Percentiles rank a stretch among this genome's conserved stretches.
phyloP scores from a whole-genome alignment of 2,888 invertebrate species.

The Drosophila formosana region DNA sequence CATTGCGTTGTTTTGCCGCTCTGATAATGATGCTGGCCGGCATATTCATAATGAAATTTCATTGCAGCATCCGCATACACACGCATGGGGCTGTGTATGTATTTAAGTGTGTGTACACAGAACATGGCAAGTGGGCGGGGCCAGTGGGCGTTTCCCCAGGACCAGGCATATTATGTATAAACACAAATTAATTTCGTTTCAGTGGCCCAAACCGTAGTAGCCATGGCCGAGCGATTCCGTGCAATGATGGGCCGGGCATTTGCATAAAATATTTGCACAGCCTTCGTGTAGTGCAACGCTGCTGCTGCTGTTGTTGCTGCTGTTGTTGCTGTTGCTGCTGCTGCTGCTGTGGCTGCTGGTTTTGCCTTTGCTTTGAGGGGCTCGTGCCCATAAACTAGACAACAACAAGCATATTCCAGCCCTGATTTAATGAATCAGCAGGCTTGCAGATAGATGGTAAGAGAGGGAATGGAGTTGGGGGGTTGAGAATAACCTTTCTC shows the following conservation, averaged over 20 bases:
- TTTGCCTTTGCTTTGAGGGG: conserved; percentile 61
- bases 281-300: conserved; percentile 75
- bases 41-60: conserved; percentile 80
- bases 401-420: conserved; percentile 66
- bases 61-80: conserved; percentile 66
- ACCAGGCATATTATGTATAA: conserved; percentile 80
- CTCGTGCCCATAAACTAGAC: conserved; percentile 76
- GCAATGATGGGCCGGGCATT: conserved; percentile 76
- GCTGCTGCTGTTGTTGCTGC: conserved; percentile 47
- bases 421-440: conserved; percentile 77
- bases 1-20: conserved; percentile 78
- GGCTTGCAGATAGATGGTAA: conserved; percentile 3
- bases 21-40: conserved; percentile 79
- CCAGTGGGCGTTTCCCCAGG: conserved; percentile 10
- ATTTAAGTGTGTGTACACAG: conserved; percentile 61
- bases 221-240: conserved; percentile 68
- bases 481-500: background rate
- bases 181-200: conserved; percentile 83
- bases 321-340: conserved; percentile 44
- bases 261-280: conserved; percentile 84
- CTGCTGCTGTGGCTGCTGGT: conserved; percentile 56
- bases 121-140: conserved; percentile 41
- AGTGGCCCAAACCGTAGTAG: conserved; percentile 76
- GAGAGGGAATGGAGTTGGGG: background rate
- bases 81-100: conserved; percentile 23